phyloP scores from a whole-genome alignment of 2,888 invertebrate genomes.

The Scotopteryx bipunctaria region DNA sequence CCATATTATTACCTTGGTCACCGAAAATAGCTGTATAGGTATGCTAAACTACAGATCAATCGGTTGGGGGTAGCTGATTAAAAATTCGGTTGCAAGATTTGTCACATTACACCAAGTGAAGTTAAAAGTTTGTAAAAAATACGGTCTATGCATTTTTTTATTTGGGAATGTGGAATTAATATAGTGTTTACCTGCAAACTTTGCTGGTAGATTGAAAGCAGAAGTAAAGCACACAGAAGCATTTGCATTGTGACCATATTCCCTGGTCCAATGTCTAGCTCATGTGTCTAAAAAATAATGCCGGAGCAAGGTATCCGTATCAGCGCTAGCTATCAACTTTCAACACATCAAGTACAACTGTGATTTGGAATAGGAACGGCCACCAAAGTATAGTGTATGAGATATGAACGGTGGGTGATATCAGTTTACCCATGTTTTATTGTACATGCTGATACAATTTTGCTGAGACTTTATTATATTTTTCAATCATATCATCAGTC shows the following conservation, averaged over 20 bases:
- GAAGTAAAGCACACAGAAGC: neutral
- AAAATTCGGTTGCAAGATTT: no score
- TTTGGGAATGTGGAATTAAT: neutral
- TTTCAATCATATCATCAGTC: neutral
- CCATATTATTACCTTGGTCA: no score
- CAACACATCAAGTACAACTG: constrained; percentile 27
- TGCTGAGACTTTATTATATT: neutral
- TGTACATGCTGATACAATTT: constrained; percentile 27
- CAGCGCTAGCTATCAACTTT: constrained; percentile 15
- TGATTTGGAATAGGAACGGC: constrained; percentile 34
- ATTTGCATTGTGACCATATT: constrained; percentile 8
- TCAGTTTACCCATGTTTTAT: constrained; percentile 32
- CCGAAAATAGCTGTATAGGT: no score
- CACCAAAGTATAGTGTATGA: constrained; percentile 34
- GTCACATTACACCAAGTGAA: no score
- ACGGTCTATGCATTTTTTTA: no score
- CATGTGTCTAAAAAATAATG: neutral
- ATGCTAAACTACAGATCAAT: no score
- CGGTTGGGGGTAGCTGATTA: no score
- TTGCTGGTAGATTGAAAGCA: constrained; percentile 6
- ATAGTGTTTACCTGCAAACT: constrained; percentile 20
- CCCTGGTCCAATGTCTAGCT: neutral
- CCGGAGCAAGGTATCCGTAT: neutral
- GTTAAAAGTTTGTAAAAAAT: neutral
- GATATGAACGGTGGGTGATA: constrained; percentile 31